phyloP scores from a whole-genome alignment of 2,888 invertebrate genomes.

The Caenorhabditis sp. region DNA sequence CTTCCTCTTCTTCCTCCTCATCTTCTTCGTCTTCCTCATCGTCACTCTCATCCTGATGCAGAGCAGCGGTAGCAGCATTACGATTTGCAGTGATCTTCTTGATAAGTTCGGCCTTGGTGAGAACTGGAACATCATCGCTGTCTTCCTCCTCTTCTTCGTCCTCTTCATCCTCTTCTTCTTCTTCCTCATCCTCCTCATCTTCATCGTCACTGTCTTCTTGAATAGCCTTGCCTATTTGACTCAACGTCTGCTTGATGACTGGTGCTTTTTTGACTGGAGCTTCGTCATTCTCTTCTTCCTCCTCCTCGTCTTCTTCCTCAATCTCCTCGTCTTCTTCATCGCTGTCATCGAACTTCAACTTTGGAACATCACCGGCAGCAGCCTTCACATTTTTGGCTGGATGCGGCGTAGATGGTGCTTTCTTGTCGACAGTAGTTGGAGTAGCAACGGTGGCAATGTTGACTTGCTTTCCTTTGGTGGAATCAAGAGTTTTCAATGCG shows the following conservation, averaged over 20 bases:
- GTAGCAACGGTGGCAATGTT: conserved; percentile 68
- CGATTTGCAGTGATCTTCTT: conserved; percentile 53
- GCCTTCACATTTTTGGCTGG: conserved; percentile 62
- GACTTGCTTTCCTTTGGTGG: conserved; percentile 70
- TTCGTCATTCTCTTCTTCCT: conserved; percentile 63
- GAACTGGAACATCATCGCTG: conserved; percentile 35
- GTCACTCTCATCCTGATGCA: conserved; percentile 28
- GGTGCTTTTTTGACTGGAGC: conserved; percentile 39
- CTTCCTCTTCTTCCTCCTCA: conserved; percentile 62
- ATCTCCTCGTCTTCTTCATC: conserved; percentile 68
- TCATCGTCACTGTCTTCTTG: conserved; percentile 58
- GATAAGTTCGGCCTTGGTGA: conserved; percentile 51
- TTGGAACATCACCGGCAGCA: conserved; percentile 41
- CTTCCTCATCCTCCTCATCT: conserved; percentile 71
- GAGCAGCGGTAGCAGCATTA: conserved; percentile 23
- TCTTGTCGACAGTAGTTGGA: conserved; percentile 70
- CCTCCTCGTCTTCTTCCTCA: conserved; percentile 65
- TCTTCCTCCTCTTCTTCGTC: conserved; percentile 62
- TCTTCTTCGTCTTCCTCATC: conserved; percentile 63
- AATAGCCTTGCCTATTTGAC: conserved; percentile 50
- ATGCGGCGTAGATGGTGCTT: conserved; percentile 74
- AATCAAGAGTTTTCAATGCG: conserved; percentile 62
- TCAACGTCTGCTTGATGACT: conserved; percentile 19
- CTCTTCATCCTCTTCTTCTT: conserved; percentile 67
- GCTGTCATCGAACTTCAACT: conserved; percentile 69